Base-by-base conservation (phyloP, 2,888 invertebrate genomes). In the Coecobrya sp. region DNA sequence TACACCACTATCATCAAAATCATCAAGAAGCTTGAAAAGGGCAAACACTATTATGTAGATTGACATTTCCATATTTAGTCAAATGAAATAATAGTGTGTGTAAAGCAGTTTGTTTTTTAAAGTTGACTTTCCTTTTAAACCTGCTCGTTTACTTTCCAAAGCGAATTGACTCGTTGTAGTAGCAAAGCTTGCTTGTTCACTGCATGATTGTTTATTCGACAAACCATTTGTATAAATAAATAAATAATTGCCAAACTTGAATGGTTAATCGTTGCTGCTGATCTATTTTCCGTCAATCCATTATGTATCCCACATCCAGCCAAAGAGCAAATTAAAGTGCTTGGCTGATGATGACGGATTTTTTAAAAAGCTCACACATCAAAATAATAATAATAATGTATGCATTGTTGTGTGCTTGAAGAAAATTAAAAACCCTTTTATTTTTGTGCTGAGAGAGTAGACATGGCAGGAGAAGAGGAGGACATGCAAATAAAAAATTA, bases 401-500 rank as follows among this genome's bases (percentile, higher is more conserved):
- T 65, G 25, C 22, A 65, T 22, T 62, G 13, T 62, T 25, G 11
- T 11, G 10, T 11, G 13, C 25, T 52, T 52, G 36, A 36, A 36
- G 36, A 10, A 49, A 10, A 49, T n/a, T n/a, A n/a, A n/a, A n/a
- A n/a, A n/a, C n/a, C n/a, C n/a, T n/a, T n/a, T n/a, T n/a, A 49
- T 49, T 49, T 30, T 4, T 73, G 36, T 8, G 16, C n/a, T 42
- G 42, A 73, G 70, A 73, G 42, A 73, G 70, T 73, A 73, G 22
- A 19, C n/a, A 49, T 13, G 76, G 11, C 11, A 25, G 76, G 22
- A 76, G 76, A 25, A 25, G 22, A 45, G 45, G 76, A 76, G n/a
- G 42, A 76, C 76, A 68, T 62, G 45, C 62, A 68, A 65, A 85
- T 49, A 87, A 87, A 87, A 76, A 68, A 59, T 30, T 87, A 87